Percentiles rank a stretch among this genome's conserved stretches.
phyloP scores from a whole-genome alignment of 2,888 invertebrate species.

The Scaptomyza cyrtandrae region DNA sequence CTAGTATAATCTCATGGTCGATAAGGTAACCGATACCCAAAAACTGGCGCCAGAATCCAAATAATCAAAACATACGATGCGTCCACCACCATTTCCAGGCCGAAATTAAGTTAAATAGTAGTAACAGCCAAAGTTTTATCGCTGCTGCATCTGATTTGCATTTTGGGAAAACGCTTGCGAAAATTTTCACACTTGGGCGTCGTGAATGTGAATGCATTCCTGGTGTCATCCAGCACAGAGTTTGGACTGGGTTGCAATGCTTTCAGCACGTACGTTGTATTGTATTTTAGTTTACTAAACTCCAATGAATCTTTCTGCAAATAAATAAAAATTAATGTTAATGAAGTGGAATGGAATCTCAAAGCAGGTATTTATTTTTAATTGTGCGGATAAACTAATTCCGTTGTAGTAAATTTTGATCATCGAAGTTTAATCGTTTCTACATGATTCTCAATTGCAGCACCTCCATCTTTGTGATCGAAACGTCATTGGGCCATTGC shows the following conservation, averaged over 20 bases:
- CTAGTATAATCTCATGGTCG: slow-evolving; percentile 69
- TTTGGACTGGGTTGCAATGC: slow-evolving; percentile 62
- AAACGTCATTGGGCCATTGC: slow-evolving; percentile 18
- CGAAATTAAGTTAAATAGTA: slow-evolving; percentile 4
- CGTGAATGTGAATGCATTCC: slow-evolving; percentile 74
- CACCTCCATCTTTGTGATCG: slow-evolving; percentile 10
- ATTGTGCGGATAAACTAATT: too few species aligned
- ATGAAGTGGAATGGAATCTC: too few species aligned
- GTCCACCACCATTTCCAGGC: slow-evolving; percentile 6
- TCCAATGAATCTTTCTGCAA: slow-evolving; percentile 83
- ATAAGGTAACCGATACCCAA: slow-evolving; percentile 15
- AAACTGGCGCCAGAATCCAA: slow-evolving; percentile 1
- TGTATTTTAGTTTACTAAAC: slow-evolving; percentile 83
- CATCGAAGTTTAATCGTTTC: background rate
- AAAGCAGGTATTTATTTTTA: too few species aligned
- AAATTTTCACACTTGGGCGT: slow-evolving; percentile 83
- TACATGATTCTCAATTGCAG: slow-evolving; percentile 1
- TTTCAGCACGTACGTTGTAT: slow-evolving; percentile 82
- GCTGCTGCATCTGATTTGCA: slow-evolving; percentile 79
- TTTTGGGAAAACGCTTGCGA: slow-evolving; percentile 82
- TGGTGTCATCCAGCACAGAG: slow-evolving; percentile 50
- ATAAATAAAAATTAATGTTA: background rate
- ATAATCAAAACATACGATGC: slow-evolving; percentile 40
- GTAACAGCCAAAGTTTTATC: slow-evolving; percentile 32
- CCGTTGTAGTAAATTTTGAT: background rate